Percentiles rank a stretch among this genome's conserved stretches.
Evolutionary conservation across 2,797 vertebrate species (phyloP).

Genomic region (Carcharodon carcharias): DNA sequence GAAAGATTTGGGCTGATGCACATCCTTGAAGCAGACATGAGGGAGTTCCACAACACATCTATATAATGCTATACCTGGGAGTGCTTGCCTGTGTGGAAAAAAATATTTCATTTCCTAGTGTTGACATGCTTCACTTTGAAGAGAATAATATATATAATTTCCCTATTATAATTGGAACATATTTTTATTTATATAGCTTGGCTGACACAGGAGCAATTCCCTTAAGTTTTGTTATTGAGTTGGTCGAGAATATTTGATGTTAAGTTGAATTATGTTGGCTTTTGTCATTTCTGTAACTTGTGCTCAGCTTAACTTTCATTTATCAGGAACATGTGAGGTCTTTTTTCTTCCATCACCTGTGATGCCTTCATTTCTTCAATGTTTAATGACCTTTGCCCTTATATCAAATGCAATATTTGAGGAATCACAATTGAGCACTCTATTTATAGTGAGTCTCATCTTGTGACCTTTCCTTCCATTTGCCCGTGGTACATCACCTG

Average conservation of each 20-base stretch:
- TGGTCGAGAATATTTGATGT: background rate
- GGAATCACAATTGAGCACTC: background rate
- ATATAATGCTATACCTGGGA: background rate
- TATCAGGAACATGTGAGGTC: background rate
- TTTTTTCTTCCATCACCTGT: background rate
- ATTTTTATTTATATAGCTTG: background rate
- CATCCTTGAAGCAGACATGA: background rate
- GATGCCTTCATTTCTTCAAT: background rate
- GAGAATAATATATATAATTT: background rate
- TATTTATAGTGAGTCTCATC: conserved; percentile 8
- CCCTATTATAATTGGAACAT: background rate
- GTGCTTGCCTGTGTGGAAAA: background rate
- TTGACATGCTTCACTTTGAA: background rate
- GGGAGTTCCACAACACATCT: background rate
- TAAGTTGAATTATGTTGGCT: background rate
- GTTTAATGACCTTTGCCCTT: background rate
- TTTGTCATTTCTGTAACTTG: background rate
- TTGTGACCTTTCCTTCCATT: conserved; percentile 28
- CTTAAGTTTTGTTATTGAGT: background rate
- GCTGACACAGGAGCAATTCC: background rate
- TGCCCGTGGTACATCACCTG: background rate
- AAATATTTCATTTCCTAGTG: background rate
- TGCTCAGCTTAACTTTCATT: background rate
- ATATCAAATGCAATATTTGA: background rate
- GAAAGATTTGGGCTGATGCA: background rate